Percentiles rank a stretch among this genome's conserved stretches.
Evolutionary conservation across 2,888 invertebrate genomes (phyloP).

Genomic region (Ariolimax columbianus): DNA sequence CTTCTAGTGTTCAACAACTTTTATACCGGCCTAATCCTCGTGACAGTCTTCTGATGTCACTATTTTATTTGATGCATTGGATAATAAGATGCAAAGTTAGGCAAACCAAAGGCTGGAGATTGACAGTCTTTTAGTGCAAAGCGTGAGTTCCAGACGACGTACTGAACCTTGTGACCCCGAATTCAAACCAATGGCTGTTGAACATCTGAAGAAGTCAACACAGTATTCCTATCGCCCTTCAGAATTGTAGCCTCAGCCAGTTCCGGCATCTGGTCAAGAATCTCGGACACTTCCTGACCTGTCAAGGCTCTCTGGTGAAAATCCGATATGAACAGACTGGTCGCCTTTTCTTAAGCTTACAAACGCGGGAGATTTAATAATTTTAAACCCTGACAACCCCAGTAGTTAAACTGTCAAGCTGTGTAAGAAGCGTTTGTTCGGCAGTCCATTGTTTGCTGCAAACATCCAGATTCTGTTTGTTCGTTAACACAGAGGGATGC

Average conservation of each 20-base stretch:
- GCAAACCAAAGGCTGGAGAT: neutral
- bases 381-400: slow-evolving; percentile 43
- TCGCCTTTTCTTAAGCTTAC: slow-evolving; percentile 41
- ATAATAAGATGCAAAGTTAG: neutral
- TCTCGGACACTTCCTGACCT: slow-evolving; percentile 20
- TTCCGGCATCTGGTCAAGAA: slow-evolving; percentile 2
- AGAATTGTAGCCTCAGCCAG: slow-evolving; percentile 18
- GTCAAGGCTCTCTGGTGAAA: neutral
- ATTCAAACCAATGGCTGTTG: neutral
- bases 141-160: neutral
- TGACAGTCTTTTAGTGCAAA: slow-evolving; percentile 14
- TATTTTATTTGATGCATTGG: neutral
- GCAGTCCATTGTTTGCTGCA: slow-evolving; percentile 9
- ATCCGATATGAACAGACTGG: slow-evolving; percentile 14
- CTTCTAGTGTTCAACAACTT: neutral
- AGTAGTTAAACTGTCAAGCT: slow-evolving; percentile 18
- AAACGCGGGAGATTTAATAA: slow-evolving; percentile 39
- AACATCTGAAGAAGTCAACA: slow-evolving; percentile 7
- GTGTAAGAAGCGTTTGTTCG: slow-evolving; percentile 3
- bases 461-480: slow-evolving; percentile 19
- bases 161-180: slow-evolving; percentile 15
- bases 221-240: slow-evolving; percentile 24
- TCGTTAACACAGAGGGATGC: neutral
- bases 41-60: neutral
- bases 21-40: slow-evolving; percentile 22